Base-by-base conservation (phyloP, 2,888 invertebrate genomes). In the Platycheirus rosarum region DNA sequence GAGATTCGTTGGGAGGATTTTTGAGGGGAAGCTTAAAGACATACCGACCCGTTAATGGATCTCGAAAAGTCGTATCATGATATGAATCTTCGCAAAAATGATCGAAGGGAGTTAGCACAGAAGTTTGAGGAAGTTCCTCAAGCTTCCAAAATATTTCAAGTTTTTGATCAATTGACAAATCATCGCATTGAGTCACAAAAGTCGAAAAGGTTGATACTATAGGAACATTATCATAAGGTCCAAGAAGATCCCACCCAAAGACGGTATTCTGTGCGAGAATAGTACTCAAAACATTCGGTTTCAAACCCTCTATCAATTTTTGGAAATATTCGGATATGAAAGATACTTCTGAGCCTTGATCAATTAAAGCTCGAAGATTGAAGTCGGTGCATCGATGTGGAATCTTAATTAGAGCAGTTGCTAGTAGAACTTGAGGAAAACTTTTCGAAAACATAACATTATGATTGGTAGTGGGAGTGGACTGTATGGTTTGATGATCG, bases 261-360 rank as follows among this genome's bases (percentile, higher is more conserved):
- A 37, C 35, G 11, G 35, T 37, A n/a, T n/a, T 37, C 6, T 37
- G 35, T n/a, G 35, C 35, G 5, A 37, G 35, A 37, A 37, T 37
- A n/a, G n/a, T 37, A n/a, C 35, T 37, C n/a, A 37, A 37, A 37
- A 37, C 11, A 37, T 37, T 37, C 2, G 35, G 2, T n/a, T 37
- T 37, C 1, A 37, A 7, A 32, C 29, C 29, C 5, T 32, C 29
- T 8, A 66, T 37, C 1, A 5, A 37, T 3, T 9, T 35, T 14
- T 55, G 65, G 0, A 44, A n/a, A 2, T 35, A 13, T 23, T 77
- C 63, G 1, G 82, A 78, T 13, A 82, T 73, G 11, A 85, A 77
- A 0, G 79, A 57, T 1, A 60, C 77, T n/a, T 77, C 71, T 1
- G 80, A 80, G 1, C 74, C 80, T 2, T 79, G 66, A 20, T 77